These are phyloP conservation scores for Pachycephala philippinensis DNA, from an alignment of 2,113 vertebrate genomes.

Conservation along the genomic window DNA sequence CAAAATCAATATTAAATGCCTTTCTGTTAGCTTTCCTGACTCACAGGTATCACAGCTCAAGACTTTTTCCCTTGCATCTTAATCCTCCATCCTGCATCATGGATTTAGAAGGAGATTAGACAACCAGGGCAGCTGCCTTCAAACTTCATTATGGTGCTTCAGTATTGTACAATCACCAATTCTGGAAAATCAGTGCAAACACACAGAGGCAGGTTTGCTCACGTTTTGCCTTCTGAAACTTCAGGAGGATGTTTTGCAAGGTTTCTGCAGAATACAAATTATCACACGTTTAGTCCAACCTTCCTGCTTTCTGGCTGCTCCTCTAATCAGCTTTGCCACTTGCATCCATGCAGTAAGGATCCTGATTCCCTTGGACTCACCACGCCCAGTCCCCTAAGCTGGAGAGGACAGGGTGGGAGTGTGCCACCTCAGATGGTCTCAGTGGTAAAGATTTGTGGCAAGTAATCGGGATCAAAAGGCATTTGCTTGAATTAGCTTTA, in stretches of 20 bases:
- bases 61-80: not conserved
- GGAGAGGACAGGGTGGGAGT: not conserved
- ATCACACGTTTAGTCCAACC: not conserved
- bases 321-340: not conserved
- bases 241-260: not conserved
- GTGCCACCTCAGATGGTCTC: not conserved
- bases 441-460: not conserved
- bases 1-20: not conserved
- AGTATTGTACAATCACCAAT: not conserved
- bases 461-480: not conserved
- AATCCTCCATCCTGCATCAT: not conserved
- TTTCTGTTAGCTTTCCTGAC: not conserved
- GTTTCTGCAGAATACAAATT: not conserved
- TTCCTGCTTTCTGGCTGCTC: fast-evolving
- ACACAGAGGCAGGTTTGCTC: not conserved
- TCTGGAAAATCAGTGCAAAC: not conserved
- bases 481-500: not conserved
- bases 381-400: not conserved
- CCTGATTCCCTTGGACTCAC: not conserved
- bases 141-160: not conserved
- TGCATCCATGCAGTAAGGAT: not conserved
- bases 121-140: not conserved
- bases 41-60: not conserved
- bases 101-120: not conserved
- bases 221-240: not conserved